Evolutionary conservation across 2,797 vertebrate species (phyloP), one percentile per base, ranked within the genome.

Genomic region (Odontamblyopus lacepedii): DNA sequence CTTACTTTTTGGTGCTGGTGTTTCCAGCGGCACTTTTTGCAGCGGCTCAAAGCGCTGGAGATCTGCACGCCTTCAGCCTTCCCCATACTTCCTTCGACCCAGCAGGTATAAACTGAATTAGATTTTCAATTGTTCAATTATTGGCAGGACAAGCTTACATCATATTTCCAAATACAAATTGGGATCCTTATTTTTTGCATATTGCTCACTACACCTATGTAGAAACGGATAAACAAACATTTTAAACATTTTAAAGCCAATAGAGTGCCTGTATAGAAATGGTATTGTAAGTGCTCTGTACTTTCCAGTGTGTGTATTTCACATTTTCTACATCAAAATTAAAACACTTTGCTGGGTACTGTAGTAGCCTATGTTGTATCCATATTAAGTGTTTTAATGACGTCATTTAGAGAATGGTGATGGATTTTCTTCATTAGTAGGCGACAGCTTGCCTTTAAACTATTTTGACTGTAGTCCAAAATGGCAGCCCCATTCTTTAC

Each of bases 1-100:
- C 79, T 16, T 76, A 82, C 1, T 65, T 88, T 27, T 5, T 88
- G 41, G 70, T 93, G 32, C 78, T 94, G 13, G 1, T 91, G 30
- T 75, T 91, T 51, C 87, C 88, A 18, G 83, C 84, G 11, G 88
- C 82, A 50, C 61, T 94, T 26, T 61, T 83, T 0, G 82, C 81
- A 72, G 85, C 81, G 3, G 82, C 80, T 19, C 86, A 91, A 3
- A 78, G 86, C 12, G 72, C 84, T 2, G 86, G 79, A 11, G 90
- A 91, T 77, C 80, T 87, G 13, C 87, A 78, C 9, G 73, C 80
- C 1, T 81, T 85, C 73, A 53, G 41, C 57, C 81, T 86, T 48
- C 59, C 77, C 7, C 76, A 72, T 63, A 50, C 81, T 12, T 74
- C 55, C 0, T 85, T 84, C 61, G 81, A 89, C 32, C 85, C 78